These are phyloP conservation scores for Xiphophorus maculatus DNA, from an alignment of 2,113 vertebrate genomes.

Conservation along the genomic window DNA sequence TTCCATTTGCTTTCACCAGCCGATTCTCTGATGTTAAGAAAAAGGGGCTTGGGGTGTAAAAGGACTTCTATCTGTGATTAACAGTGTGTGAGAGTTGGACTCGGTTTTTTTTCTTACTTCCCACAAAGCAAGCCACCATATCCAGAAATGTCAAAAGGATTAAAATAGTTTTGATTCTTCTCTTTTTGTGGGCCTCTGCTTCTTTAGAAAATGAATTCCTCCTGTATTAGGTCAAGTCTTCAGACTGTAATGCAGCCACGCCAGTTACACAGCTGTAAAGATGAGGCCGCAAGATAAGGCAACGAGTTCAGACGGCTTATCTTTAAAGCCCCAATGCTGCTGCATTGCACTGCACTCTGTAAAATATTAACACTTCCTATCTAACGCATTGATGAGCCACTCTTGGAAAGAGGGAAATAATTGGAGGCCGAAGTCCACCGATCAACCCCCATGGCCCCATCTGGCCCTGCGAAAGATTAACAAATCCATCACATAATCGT, in stretches of 20 bases:
- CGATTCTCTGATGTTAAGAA: background rate
- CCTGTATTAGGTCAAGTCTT: constrained; percentile 36
- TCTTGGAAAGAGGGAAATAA: constrained; percentile 61
- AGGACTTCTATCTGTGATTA: constrained; percentile 77
- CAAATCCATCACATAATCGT: constrained; percentile 1
- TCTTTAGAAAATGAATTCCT: constrained; percentile 19
- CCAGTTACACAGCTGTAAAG: constrained; percentile 53
- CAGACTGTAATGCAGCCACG: constrained; percentile 36
- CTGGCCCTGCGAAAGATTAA: constrained; percentile 17
- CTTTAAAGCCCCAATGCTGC: constrained; percentile 55
- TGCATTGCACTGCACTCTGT: constrained; percentile 66
- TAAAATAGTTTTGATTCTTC: background rate
- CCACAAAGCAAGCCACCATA: background rate
- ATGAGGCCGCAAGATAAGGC: constrained; percentile 65
- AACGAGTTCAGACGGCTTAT: constrained; percentile 73
- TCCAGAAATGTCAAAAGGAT: background rate
- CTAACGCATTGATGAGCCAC: constrained; percentile 56
- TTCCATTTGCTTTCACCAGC: background rate
- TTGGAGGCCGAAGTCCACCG: constrained; percentile 44
- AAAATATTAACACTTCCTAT: constrained; percentile 70
- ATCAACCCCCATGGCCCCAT: background rate
- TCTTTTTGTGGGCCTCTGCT: background rate
- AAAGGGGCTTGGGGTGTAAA: background rate
- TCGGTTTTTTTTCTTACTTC: background rate
- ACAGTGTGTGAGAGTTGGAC: constrained; percentile 79